Conservation (phyloP, 2,797 vertebrate genomes). For the Tragelaphus eurycerus region DNA sequence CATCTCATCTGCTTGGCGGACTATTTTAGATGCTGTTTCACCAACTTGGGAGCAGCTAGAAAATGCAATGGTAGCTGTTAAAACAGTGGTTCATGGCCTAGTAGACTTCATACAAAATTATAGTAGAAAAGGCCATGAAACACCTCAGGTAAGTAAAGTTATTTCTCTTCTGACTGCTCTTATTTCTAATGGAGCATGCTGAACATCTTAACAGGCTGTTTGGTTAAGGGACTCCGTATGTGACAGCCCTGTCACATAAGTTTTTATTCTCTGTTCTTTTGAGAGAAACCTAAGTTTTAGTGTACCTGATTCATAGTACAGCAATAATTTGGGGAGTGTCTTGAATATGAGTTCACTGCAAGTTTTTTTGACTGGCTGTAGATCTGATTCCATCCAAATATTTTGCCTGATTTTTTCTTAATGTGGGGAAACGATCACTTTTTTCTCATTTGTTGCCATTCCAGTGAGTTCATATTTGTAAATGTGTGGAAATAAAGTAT, state of each 20-base stretch:
- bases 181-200: background rate
- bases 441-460: background rate
- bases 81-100: slow-evolving; percentile 94
- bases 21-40: slow-evolving; percentile 87
- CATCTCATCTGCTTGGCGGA: background rate
- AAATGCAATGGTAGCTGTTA: slow-evolving; percentile 94
- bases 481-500: slow-evolving; percentile 29
- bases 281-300: slow-evolving; percentile 2
- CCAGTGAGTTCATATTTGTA: slow-evolving; percentile 27
- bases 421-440: background rate
- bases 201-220: background rate
- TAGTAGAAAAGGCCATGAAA: slow-evolving; percentile 95
- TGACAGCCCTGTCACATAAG: background rate
- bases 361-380: slow-evolving; percentile 16
- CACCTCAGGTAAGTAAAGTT: slow-evolving; percentile 89
- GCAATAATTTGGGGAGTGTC: background rate
- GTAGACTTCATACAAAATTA: slow-evolving; percentile 98
- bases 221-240: background rate
- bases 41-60: slow-evolving; percentile 96
- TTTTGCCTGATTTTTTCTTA: slow-evolving; percentile 32
- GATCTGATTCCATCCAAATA: slow-evolving; percentile 9
- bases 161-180: background rate
- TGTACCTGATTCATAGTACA: background rate
- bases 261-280: slow-evolving; percentile 32
- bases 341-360: background rate